Evolutionary conservation across 2,888 invertebrate genomes (phyloP).

Genomic region (Aromia moschata): DNA sequence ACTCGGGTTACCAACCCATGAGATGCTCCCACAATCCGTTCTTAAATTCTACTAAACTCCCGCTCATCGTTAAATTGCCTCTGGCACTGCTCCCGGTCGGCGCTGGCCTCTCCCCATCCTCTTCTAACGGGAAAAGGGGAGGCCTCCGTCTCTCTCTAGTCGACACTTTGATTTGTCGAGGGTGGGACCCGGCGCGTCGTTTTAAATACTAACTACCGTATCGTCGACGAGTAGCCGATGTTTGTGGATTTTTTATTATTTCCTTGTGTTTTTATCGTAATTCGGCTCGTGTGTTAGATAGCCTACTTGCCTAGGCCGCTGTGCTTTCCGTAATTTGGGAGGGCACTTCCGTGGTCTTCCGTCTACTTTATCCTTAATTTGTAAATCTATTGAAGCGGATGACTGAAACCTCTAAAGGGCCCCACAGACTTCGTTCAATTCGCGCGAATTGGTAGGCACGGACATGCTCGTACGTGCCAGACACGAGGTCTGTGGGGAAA

Average conservation of each 20-base stretch:
- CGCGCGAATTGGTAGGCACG: background rate
- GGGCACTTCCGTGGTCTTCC: background rate
- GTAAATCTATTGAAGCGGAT: too few species aligned
- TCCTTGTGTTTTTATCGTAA: conserved; percentile 24
- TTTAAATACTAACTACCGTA: conserved; percentile 42
- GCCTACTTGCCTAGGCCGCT: background rate
- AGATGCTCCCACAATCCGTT: conserved; percentile 48
- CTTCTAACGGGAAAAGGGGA: conserved; percentile 28
- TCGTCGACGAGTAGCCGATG: conserved; percentile 39
- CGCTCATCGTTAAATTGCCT: conserved; percentile 57
- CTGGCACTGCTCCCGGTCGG: conserved; percentile 56
- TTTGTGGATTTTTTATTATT: conserved; percentile 35
- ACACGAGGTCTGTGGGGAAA: too few species aligned
- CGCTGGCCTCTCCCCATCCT: conserved; percentile 42
- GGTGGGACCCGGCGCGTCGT: conserved; percentile 47
- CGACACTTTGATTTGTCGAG: conserved; percentile 46
- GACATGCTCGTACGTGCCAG: too few species aligned
- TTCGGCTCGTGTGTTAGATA: background rate
- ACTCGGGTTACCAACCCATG: conserved; percentile 1
- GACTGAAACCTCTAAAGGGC: too few species aligned
- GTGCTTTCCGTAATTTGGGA: background rate
- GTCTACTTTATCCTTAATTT: background rate
- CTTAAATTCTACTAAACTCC: conserved; percentile 56
- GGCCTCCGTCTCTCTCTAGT: conserved; percentile 36
- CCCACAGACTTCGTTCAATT: too few species aligned